Base-by-base conservation (phyloP, 2,113 vertebrate genomes). In the Donacobius atricapilla region DNA sequence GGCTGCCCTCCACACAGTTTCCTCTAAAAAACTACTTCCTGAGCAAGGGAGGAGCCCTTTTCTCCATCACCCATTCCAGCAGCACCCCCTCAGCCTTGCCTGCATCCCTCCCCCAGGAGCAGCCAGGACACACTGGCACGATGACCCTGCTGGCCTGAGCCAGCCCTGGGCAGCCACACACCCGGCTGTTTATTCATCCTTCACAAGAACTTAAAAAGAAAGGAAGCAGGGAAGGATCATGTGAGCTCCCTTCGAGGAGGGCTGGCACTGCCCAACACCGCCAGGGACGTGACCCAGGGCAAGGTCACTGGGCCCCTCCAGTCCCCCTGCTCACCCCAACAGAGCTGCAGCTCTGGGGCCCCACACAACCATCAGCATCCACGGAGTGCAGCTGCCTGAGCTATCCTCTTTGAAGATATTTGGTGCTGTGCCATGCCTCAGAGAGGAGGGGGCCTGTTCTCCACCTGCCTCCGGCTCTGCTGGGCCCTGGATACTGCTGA, bases 331-430 rank as follows among this genome's bases (percentile, higher is more conserved):
- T 63, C 31, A 50, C 2, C 39, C 60, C 23, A 5, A 0, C 8
- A 7, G 76, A 81, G 58, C 76, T 7, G n/a, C 44, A 37, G 81
- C 80, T 45, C 58, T 3, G 3, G 22, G 22, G 42, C 57, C 30
- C 60, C 5, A 0, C 2, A 1, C 63, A 48, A 61, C 61, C 3
- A 13, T 13, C 66, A 23, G 39, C 14, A 23, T 1, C 48, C 1
- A 0, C 15, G 40, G 45, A 25, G 19, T 19, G 14, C 79, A 31
- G 54, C 68, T 58, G 68, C 68, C 68, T 73, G 72, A 81, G 54
- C 44, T 37, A 51, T 76, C 69, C 42, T 66, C 42, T 75, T 63
- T 85, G 61, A 47, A 63, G 82, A 11, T 42, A 7, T 45, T 23
- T 39, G 31, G 33, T 53, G 60, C 33, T 83, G 30, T 31, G 35